Conservation (phyloP, 2,113 vertebrate species). For the Talpa occidentalis region DNA sequence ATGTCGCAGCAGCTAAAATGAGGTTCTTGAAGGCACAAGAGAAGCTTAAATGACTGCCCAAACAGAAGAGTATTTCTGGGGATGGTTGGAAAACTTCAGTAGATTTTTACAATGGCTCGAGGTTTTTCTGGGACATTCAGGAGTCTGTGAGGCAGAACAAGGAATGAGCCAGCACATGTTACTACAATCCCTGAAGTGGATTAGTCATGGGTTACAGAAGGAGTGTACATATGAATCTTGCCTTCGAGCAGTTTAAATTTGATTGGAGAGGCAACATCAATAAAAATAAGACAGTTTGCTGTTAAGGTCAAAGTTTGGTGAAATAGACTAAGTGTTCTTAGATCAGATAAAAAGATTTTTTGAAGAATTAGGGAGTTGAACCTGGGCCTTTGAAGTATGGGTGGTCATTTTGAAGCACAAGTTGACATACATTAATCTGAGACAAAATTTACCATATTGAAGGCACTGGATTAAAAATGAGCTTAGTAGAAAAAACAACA, state of each 20-base stretch:
- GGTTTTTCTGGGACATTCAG: background rate
- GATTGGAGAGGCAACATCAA: background rate
- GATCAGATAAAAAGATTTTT: constrained; percentile 20
- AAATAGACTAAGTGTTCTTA: background rate
- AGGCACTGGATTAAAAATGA: background rate
- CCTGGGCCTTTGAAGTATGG: background rate
- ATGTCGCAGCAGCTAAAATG: constrained; percentile 18
- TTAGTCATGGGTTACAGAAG: background rate
- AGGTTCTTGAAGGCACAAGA: constrained; percentile 10
- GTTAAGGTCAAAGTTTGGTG: constrained; percentile 17
- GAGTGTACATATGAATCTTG: background rate
- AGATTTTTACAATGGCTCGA: background rate
- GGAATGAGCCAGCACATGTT: background rate
- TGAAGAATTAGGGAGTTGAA: background rate
- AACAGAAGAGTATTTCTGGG: background rate
- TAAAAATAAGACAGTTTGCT: constrained; percentile 1
- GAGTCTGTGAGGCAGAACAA: constrained; percentile 33
- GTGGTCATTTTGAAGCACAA: constrained; percentile 3
- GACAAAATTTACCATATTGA: background rate
- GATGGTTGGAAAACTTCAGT: constrained; percentile 17
- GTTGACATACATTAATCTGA: background rate
- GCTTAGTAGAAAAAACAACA: background rate
- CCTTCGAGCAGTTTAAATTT: constrained; percentile 7
- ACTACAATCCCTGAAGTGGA: background rate
- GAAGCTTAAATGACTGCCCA: constrained; percentile 40